Evolutionary conservation across 2,888 invertebrate genomes (phyloP), one percentile per base, ranked within the genome.

Genomic region (Sinhomidia bicolor): DNA sequence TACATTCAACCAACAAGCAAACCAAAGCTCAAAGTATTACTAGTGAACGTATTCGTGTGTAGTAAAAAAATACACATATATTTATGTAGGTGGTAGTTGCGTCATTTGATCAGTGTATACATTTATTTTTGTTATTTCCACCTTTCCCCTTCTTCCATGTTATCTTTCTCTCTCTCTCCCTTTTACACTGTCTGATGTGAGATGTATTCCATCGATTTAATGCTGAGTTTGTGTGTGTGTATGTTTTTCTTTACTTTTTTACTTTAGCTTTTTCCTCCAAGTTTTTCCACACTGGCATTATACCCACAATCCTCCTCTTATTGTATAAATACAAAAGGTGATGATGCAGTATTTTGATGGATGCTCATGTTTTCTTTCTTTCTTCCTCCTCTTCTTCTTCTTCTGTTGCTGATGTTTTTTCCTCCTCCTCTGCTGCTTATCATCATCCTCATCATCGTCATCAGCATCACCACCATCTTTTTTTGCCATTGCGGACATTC

Each of bases 341-440:
- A 68, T 81, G 86, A 86, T 81, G 68, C 68, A 51, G 23, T 54
- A 29, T 71, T 86, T 86, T 86, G 86, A 86, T 86, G 80, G 71
- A 86, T 86, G 86, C 57, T 86, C 80, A 86, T 80, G 81, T 62
- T 80, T 80, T 78, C 36, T 74, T 32, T 44, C 29, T 41, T 44
- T 26, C 71, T 29, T 71, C 51, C 71, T 83, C 36, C 80, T n/a
- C n/a, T n/a, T n/a, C n/a, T n/a, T 60, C 23, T 26, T 71, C 26
- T 83, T 83, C 36, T 65, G 54, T 71, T 71, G 71, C 51, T 83
- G 83, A 54, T 84, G 76, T 47, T 60, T 26, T 54, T 29, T 71
- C 51, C 71, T 83, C 36, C 80, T 62, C 12, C 7, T 68, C 71
- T 83, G 20, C 80, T 62, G 23, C 7, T 68, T 51, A 41, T 81